Percentiles rank a stretch among this genome's conserved stretches.
These are phyloP conservation scores for Luffia ferchaultella DNA, from an alignment of 2,888 invertebrate genomes.

Conservation along the genomic window DNA sequence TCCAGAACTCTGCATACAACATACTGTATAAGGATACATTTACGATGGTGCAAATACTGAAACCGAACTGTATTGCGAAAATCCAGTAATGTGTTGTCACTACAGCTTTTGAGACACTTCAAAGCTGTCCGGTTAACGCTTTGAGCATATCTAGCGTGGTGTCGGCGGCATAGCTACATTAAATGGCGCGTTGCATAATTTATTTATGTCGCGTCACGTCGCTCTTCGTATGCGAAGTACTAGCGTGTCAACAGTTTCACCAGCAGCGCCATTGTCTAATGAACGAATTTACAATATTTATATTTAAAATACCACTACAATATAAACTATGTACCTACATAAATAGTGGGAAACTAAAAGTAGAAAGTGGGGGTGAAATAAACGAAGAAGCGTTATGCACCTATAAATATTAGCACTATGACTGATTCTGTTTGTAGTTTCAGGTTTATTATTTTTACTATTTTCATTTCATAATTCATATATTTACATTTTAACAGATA, in stretches of 20 bases:
- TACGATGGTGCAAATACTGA: too few relatives aligned
- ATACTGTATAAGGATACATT: too few relatives aligned
- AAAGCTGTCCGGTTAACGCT: background rate
- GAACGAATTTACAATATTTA: background rate
- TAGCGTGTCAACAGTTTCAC: background rate
- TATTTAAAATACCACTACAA: background rate
- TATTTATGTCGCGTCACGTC: conserved; percentile 58
- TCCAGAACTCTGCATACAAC: too few relatives aligned
- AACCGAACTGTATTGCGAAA: too few relatives aligned
- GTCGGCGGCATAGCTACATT: conserved; percentile 27
- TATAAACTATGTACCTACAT: background rate
- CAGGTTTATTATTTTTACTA: background rate
- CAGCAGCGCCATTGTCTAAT: background rate
- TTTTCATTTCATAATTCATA: background rate
- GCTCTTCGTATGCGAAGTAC: conserved; percentile 30
- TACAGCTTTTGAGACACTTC: background rate
- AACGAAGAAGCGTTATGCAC: background rate
- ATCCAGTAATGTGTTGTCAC: too few relatives aligned
- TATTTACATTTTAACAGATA: background rate
- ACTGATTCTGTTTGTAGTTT: background rate
- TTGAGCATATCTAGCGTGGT: conserved; percentile 12
- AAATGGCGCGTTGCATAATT: conserved; percentile 55
- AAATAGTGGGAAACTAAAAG: background rate
- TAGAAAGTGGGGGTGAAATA: too few relatives aligned
- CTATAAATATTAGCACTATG: background rate